These are phyloP conservation scores for Brachyptera putata DNA, from an alignment of 2,888 invertebrate genomes.

Conservation along the genomic window DNA sequence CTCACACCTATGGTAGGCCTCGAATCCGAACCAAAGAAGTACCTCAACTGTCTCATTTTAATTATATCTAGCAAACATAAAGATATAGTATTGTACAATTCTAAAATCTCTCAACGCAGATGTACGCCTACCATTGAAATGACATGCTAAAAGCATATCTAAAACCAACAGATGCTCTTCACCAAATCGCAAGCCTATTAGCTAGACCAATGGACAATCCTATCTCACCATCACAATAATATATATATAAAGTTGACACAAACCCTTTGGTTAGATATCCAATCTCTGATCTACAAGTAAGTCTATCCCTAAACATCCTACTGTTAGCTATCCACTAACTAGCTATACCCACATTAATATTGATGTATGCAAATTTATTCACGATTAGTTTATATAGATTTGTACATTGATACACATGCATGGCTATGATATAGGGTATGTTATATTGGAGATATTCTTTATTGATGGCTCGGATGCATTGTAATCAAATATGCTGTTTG, in stretches of 20 bases:
- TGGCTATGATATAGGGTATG: not conserved
- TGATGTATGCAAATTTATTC: slow-evolving; percentile 17
- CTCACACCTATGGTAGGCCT: no score
- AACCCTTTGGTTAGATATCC: slow-evolving; percentile 22
- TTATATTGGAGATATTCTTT: not conserved
- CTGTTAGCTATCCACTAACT: slow-evolving; percentile 5
- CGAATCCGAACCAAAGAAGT: no score
- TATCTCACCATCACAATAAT: not conserved
- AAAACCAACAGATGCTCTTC: slow-evolving; percentile 4
- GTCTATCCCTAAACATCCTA: not conserved
- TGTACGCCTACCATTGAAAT: not conserved
- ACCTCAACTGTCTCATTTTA: no score
- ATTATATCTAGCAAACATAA: no score
- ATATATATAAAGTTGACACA: slow-evolving; percentile 1
- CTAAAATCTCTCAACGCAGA: no score
- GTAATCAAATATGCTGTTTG: slow-evolving; percentile 12
- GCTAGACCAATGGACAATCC: slow-evolving; percentile 1
- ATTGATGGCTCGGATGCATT: slow-evolving; percentile 2
- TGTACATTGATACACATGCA: not conserved
- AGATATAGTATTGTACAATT: no score
- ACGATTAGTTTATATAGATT: not conserved
- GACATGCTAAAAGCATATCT: not conserved
- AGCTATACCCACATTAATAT: not conserved
- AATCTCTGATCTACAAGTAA: not conserved
- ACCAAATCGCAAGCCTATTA: slow-evolving; percentile 2